Evolutionary conservation across 2,797 vertebrate genomes (phyloP).

Genomic region (Pseudomugil gertrudae): DNA sequence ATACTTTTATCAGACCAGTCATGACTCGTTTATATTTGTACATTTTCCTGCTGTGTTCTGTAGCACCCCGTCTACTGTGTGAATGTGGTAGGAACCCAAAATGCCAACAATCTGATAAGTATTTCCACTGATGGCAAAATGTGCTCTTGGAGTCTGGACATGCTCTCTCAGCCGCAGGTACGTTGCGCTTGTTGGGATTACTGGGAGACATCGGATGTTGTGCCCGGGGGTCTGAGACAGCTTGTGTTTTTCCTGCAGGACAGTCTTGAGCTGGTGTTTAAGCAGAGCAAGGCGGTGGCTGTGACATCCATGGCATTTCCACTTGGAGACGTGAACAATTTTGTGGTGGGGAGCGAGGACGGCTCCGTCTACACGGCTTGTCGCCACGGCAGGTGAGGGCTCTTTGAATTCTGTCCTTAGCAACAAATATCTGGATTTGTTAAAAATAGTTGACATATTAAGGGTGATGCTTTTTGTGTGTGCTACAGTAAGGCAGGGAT

Average conservation of each 20-base stretch:
- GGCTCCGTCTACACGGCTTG: conserved; percentile 98
- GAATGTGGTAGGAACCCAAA: conserved; percentile 96
- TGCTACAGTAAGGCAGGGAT: conserved; percentile 96
- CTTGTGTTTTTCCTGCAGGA: conserved; percentile 80
- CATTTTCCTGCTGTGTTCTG: background rate
- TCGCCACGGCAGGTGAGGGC: conserved; percentile 91
- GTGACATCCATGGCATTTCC: conserved; percentile 99
- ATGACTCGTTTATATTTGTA: background rate
- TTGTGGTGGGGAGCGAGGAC: conserved; percentile 98
- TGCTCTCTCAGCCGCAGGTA: conserved; percentile 99
- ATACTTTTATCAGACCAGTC: background rate
- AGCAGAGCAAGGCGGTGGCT: conserved; percentile 96
- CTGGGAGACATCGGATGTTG: background rate
- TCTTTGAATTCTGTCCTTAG: background rate
- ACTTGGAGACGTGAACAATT: conserved; percentile 97
- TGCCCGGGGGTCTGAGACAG: conserved; percentile 10
- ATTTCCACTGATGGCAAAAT: conserved; percentile 99
- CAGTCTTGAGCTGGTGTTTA: conserved; percentile 97
- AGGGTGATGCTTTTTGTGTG: background rate
- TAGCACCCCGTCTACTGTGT: conserved; percentile 99
- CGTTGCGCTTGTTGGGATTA: background rate
- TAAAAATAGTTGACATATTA: background rate
- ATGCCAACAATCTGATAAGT: conserved; percentile 98
- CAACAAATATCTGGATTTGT: background rate
- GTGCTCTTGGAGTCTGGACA: conserved; percentile 99